Percentiles rank a stretch among this genome's conserved stretches.
Conservation (phyloP, 92 coral and sea anemone species). For the Epizoanthus ramosus region DNA sequence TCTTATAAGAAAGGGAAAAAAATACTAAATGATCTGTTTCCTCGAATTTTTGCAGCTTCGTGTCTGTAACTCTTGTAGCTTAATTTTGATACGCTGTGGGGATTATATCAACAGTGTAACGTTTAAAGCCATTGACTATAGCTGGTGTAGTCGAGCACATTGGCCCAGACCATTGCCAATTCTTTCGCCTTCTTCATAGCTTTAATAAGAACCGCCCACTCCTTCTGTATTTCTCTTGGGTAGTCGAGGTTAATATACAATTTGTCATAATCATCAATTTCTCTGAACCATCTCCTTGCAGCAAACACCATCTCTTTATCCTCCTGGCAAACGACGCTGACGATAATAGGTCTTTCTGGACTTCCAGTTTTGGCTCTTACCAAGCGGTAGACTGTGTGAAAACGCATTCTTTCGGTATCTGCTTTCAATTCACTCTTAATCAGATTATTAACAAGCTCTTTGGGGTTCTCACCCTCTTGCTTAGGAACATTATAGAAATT, state of each 20-base stretch:
- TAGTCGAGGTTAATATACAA: background rate
- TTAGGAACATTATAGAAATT: background rate
- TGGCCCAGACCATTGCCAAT: too few species aligned
- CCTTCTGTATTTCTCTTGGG: background rate
- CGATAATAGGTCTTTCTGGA: background rate
- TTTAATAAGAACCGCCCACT: too few species aligned
- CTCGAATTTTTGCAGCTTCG: too few species aligned
- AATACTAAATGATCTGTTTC: too few species aligned
- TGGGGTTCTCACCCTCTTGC: background rate
- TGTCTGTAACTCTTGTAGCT: too few species aligned
- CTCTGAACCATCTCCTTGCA: background rate
- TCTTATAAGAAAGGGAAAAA: too few species aligned
- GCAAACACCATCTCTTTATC: background rate
- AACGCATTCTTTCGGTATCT: background rate
- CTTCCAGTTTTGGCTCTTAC: background rate
- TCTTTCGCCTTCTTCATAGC: too few species aligned
- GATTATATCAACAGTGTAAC: too few species aligned
- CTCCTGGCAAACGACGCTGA: background rate
- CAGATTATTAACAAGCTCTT: background rate
- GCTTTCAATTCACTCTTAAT: background rate
- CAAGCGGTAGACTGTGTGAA: background rate
- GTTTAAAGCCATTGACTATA: too few species aligned
- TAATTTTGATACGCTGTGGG: too few species aligned
- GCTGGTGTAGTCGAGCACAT: too few species aligned
- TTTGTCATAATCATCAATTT: background rate